Base-by-base conservation (phyloP, 2,888 invertebrate genomes). In the Lottia gigantea region DNA sequence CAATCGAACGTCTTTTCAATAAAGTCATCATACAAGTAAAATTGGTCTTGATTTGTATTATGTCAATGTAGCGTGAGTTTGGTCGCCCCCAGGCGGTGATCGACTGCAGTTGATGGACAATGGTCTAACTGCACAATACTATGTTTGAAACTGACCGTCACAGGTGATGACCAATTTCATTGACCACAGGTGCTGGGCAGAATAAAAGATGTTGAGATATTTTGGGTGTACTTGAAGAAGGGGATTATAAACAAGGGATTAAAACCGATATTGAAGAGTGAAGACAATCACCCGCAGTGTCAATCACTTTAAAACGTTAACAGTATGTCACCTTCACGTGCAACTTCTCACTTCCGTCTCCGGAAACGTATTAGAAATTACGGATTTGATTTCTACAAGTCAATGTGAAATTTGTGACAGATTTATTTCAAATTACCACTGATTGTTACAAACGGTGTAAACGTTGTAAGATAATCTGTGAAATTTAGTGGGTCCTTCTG, bases 301-400 rank as follows among this genome's bases (percentile, higher is more conserved):
- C 55, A 55, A 55, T 55, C 55, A 55, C 19, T 23, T 55, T 23
- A 55, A 55, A 19, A 55, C 11, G n/a, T 55, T 19, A 55, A 55
- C 55, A 55, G 55, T 55, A 55, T 55, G 55, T 12, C 55, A 55
- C 55, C 55, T 55, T 55, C 55, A 19, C 19, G 55, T 55, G 55
- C 55, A 23, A 55, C 23, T 23, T 55, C 23, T 8, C 55, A 19
- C 55, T 55, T 55, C 55, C 55, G 55, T 55, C 19, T 55, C 55
- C 55, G 55, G 55, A 40, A 40, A 40, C 40, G 40, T 40, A 40
- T 40, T 40, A 40, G 11, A 40, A 40, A 40, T 40, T 8, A 40
- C 7, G 40, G 40, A 8, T 40, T 31, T 40, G 40, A 40, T 40
- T 40, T 40, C 40, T 40, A 40, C 40, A 40, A 40, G 40, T 40